phyloP scores from a whole-genome alignment of 2,888 invertebrate genomes.

The Ecdyonurus torrentis region DNA sequence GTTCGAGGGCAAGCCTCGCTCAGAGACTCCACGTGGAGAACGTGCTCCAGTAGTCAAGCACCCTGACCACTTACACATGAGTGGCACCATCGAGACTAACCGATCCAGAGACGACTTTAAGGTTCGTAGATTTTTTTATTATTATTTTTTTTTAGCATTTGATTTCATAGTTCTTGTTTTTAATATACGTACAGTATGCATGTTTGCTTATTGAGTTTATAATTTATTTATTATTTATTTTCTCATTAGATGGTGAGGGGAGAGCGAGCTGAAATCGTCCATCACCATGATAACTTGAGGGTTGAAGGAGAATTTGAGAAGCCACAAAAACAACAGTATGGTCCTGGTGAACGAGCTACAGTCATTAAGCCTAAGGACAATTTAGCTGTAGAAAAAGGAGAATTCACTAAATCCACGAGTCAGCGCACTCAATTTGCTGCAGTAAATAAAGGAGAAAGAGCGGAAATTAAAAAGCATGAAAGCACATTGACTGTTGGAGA shows the following conservation, averaged over 20 bases:
- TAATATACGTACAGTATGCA: too few species aligned
- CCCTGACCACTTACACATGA: conserved; percentile 53
- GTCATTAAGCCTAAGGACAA: conserved; percentile 25
- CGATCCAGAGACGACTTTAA: conserved; percentile 18
- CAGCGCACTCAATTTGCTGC: not conserved
- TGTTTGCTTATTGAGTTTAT: too few species aligned
- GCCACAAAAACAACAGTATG: not conserved
- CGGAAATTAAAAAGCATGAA: conserved; percentile 30
- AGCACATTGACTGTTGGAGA: conserved; percentile 32
- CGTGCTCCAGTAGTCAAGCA: conserved; percentile 23
- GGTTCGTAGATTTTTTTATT: conserved; percentile 24
- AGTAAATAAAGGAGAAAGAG: conserved; percentile 26
- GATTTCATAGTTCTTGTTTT: too few species aligned
- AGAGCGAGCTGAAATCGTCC: conserved; percentile 15
- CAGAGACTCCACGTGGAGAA: not conserved
- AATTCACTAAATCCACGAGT: not conserved
- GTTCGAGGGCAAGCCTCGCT: not conserved
- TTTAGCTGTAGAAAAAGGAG: conserved; percentile 8
- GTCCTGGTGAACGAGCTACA: conserved; percentile 22
- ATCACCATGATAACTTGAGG: conserved; percentile 24
- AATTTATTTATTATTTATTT: conserved; percentile 4
- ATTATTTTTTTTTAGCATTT: too few species aligned
- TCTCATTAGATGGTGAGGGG: conserved; percentile 19
- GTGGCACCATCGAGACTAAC: conserved; percentile 42
- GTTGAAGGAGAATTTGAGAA: conserved; percentile 29